Evolutionary conservation across 2,888 invertebrate species (phyloP).

Genomic region (Spilosoma lubricipeda): DNA sequence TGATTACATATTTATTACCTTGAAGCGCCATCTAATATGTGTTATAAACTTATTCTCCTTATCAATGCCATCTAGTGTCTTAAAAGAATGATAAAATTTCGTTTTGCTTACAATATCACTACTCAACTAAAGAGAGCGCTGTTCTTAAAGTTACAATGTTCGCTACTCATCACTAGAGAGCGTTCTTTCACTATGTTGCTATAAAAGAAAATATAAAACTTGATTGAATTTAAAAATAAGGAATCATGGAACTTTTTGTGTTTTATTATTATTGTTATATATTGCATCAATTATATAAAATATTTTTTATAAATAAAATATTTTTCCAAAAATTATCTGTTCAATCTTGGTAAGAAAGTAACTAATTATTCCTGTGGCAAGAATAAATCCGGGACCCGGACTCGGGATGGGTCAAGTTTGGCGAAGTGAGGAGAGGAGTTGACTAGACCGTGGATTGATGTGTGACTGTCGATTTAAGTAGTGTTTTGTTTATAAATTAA

Average conservation of each 20-base stretch:
- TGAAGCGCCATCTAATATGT: constrained; percentile 5
- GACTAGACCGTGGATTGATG: constrained; percentile 58
- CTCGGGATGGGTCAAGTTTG: constrained; percentile 48
- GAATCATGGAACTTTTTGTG: too few species aligned
- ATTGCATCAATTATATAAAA: not conserved
- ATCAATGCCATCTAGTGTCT: constrained; percentile 6
- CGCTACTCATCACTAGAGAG: not conserved
- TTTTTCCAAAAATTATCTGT: not conserved
- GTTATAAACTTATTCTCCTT: not conserved
- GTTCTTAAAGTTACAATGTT: not conserved
- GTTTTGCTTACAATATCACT: constrained; percentile 13
- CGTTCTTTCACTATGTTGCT: not conserved
- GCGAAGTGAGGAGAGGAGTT: constrained; percentile 29
- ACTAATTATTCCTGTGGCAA: constrained; percentile 34
- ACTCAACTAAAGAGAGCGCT: constrained; percentile 33
- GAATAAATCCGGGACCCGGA: constrained; percentile 33
- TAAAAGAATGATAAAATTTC: not conserved
- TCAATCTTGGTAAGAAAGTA: constrained; percentile 20
- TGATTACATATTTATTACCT: not conserved
- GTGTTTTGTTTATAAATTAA: constrained; percentile 74
- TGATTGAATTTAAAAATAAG: not conserved
- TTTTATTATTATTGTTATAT: not conserved
- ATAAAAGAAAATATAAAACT: not conserved
- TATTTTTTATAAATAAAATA: not conserved
- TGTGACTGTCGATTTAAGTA: constrained; percentile 50